Evolutionary conservation across 2,797 vertebrate species (phyloP), one percentile per base, ranked within the genome.

Genomic region (Serranus cabrilla): DNA sequence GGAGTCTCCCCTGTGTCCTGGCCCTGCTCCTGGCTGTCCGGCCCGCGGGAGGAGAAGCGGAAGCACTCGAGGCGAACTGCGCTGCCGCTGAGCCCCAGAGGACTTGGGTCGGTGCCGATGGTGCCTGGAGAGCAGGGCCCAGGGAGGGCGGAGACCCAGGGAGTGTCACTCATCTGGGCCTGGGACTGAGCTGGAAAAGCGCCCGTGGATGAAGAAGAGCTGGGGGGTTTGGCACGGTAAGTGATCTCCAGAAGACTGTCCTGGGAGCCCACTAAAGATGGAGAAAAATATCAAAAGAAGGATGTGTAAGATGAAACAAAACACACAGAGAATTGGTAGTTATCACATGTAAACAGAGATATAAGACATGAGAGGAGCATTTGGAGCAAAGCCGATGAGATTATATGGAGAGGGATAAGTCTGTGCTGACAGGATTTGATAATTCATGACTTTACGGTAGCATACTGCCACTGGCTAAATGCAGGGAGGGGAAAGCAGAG

Each of bases 221-320:
- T 91, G 56, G 96, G 93, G 51, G 93, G 94, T 42, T 95, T 96
- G 45, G 96, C 94, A 13, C 98, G 97, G 89, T 97, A 98, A 27
- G 97, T 97, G 87, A 99, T 99, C 94, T 99, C 98, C 90, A 99
- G 92, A 85, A 99, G 95, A 84, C 98, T 99, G 94, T 99, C 98
- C 93, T 98, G 98, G 52, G 98, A 99, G 55, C 97, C 97, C 92
- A 96, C 98, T 99, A 90, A 57, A 37, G 17, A 75, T 9, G 37
- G 34, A 66, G 34, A 47, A n/a, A 68, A 46, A 39, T 17, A 21
- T 34, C 13, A 56, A 52, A 63, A 12, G 46, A n/a, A 11, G 18
- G 16, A 52, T 43, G 64, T 14, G 8, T 56, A 16, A 42, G 37
- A 64, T 31, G 17, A 76, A 45, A 73, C 1, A 57, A 37, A 65